A percentile compares a stretch with the other conserved stretches of the same genome.
Evolutionary conservation across 2,797 vertebrate genomes (phyloP).

Genomic region (Melanotaenia maccullochi): DNA sequence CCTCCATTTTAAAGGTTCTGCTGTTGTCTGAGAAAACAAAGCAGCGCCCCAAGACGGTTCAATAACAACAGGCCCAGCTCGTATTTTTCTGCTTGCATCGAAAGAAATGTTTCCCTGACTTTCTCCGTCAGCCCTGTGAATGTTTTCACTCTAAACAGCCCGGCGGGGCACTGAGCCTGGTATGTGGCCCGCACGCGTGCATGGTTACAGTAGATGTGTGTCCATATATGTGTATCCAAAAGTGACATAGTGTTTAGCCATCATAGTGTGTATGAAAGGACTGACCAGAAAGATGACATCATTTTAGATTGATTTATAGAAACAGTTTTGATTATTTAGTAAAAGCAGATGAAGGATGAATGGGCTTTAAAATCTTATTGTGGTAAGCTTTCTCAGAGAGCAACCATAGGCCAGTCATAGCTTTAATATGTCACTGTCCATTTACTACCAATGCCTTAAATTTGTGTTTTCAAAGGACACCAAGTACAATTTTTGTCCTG

Average conservation of each 20-base stretch:
- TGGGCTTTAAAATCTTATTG: slow-evolving; percentile 14
- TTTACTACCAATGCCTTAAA: slow-evolving; percentile 1
- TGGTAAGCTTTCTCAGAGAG: slow-evolving; percentile 7
- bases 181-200: slow-evolving; percentile 69
- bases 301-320: slow-evolving; percentile 32
- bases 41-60: slow-evolving; percentile 70
- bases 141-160: slow-evolving; percentile 85
- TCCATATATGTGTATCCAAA: slow-evolving; percentile 32
- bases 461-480: background rate
- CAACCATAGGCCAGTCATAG: background rate
- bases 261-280: slow-evolving; percentile 31
- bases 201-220: slow-evolving; percentile 48
- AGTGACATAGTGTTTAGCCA: slow-evolving; percentile 44
- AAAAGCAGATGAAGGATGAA: slow-evolving; percentile 23
- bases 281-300: slow-evolving; percentile 23
- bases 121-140: slow-evolving; percentile 78
- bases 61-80: slow-evolving; percentile 78
- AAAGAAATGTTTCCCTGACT: slow-evolving; percentile 84
- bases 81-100: slow-evolving; percentile 82
- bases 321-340: slow-evolving; percentile 28
- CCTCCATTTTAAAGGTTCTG: slow-evolving; percentile 79
- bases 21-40: slow-evolving; percentile 86
- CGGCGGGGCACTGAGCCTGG: slow-evolving; percentile 59
- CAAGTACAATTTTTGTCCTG: background rate
- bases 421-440: background rate